Evolutionary conservation across 1,140 invertebrate genomes (phyloP), one percentile per base, ranked within the genome.

Genomic region (Penaeus vannamei): DNA sequence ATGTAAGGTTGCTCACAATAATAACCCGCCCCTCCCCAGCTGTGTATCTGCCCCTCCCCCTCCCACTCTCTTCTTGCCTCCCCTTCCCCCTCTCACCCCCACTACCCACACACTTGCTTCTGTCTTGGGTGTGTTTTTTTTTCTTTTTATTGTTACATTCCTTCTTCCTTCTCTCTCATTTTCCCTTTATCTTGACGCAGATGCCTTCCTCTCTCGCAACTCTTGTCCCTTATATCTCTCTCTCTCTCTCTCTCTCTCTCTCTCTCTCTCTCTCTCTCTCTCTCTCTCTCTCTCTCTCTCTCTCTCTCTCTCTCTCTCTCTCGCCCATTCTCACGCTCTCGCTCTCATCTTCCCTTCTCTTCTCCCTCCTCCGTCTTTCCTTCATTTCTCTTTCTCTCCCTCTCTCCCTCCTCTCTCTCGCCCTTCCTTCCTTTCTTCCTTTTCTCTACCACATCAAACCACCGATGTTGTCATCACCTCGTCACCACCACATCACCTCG

Each of bases 181-280:
- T 53, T 53, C 14, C 8, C 8, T 12, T 53, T 53, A 10, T 53
- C 53, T 53, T 53, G 53, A 53, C 53, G 8, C 53, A 12, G 53
- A 53, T 53, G 53, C 17, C 53, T 0, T 53, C 53, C 53, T 53
- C 8, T 53, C 53, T 14, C 53, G 8, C 8, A 14, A 53, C 8
- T 12, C 14, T 26, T 83, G 23, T 60, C 26, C 3, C 82, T 23
- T 19, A 19, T 69, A 59, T 85, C 69, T 53, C 66, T 53, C 29
- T 85, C 23, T 77, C 46, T 61, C 76, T 26, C 23, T 61, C 85
- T 77, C 4, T 77, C 85, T 80, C 29, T 8, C 5, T 62, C 23
- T 85, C 84, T 29, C 32, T 5, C 14, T 10, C 23, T 23, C n/a
- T 23, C 32, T 2, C n/a, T 23, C 10, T 23, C 8, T n/a, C 66